Conservation (phyloP, 2,113 vertebrate genomes). For the Muntiacus reevesi region DNA sequence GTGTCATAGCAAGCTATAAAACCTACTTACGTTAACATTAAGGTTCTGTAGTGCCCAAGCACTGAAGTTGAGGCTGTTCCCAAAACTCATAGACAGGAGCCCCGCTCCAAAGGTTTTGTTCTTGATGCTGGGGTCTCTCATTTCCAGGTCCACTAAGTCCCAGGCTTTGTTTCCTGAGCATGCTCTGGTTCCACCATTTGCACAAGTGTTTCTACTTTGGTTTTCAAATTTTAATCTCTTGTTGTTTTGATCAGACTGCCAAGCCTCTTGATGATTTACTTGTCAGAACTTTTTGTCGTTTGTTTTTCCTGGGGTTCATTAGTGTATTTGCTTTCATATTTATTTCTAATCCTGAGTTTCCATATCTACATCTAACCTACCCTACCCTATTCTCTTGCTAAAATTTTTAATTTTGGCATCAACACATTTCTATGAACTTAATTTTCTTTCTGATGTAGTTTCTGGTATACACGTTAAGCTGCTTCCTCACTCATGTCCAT, state of each 20-base stretch:
- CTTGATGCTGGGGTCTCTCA: background rate
- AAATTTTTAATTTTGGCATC: background rate
- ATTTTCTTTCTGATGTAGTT: background rate
- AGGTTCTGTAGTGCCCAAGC: background rate
- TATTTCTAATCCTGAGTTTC: background rate
- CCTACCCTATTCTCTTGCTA: background rate
- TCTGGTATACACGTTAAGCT: background rate
- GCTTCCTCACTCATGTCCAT: background rate
- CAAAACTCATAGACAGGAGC: background rate
- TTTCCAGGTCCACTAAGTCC: background rate
- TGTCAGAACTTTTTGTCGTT: background rate
- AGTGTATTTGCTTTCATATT: background rate
- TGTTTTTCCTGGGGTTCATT: background rate
- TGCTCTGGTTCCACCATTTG: background rate
- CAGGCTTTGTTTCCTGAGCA: background rate
- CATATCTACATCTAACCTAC: background rate
- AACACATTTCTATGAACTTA: background rate
- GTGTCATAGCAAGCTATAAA: background rate
- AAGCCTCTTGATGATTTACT: background rate
- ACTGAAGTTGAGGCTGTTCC: background rate
- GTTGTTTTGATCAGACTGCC: background rate
- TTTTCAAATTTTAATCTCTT: background rate
- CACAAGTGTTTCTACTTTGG: background rate
- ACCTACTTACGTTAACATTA: background rate
- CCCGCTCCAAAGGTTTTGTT: background rate